Evolutionary conservation across 64 coral and sea anemone genomes (phyloP), one percentile per base, ranked within the genome.

Genomic region (Exaiptasia diaphana): DNA sequence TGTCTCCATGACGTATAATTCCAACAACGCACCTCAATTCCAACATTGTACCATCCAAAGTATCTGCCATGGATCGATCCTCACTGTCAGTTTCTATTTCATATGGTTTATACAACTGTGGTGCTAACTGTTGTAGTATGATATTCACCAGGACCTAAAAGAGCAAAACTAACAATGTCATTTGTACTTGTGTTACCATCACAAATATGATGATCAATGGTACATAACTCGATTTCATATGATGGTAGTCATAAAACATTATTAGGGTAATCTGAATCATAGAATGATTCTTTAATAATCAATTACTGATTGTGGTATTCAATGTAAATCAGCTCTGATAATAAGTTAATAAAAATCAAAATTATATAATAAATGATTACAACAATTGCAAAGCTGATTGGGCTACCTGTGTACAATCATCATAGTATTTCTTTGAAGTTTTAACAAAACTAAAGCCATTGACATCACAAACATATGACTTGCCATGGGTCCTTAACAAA

Each of bases 391-490:
- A n/a, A n/a, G n/a, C n/a, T n/a, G n/a, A n/a, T n/a, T 0, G 25
- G 2, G 9, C 10, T 73, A 87, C 84, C 50, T 88, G 80, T n/a
- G 90, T 79, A 48, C 90, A 91, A 75, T 99, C 95, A 39, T 99
- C 95, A 60, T 99, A 99, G 59, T 99, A 99, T 43, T 99, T 99
- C 80, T 81, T 88, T 17, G 95, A 99, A 20, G 95, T 99, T 39
- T 99, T 99, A 6, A 99, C 95, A 82, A 99, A 99, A 39, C 95
- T 99, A 38, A 99, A 99, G 21, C 95, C 95, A 71, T 99, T 99
- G 56, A 99, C 95, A 59, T 99, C 95, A 59, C 95, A 99, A 5
- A 99, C 95, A 37, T 93, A 99, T 0, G 95, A 99, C 64, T 88
- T 92, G 28, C 95, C 95, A 58, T 89, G 90, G 20, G 85, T 88